Conservation (phyloP, 2,113 vertebrate species). For the Zosterops lateralis region DNA sequence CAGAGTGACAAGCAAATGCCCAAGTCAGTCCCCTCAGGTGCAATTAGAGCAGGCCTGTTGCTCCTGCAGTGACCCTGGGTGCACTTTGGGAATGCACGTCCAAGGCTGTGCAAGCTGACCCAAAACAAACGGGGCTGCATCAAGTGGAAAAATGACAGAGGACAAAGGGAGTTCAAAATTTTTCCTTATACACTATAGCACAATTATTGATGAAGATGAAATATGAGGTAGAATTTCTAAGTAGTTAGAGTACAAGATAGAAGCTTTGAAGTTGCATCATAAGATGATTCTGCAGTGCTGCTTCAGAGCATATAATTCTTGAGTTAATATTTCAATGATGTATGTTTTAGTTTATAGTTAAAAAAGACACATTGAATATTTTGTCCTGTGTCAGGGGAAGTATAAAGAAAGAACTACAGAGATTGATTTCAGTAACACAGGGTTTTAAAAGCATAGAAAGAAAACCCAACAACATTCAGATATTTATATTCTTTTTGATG, state of each 20-base stretch:
- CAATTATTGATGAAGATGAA: neutral
- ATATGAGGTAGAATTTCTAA: neutral
- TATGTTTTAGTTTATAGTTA: neutral
- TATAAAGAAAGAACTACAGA: neutral
- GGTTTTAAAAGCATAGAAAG: neutral
- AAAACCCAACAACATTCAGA: neutral
- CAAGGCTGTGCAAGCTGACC: neutral
- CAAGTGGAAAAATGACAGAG: neutral
- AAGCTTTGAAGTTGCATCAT: neutral
- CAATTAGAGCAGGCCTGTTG: neutral
- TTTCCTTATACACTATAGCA: neutral
- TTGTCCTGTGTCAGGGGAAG: neutral
- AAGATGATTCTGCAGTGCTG: neutral
- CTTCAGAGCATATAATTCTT: neutral
- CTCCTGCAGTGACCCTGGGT: neutral
- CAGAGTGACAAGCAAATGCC: neutral
- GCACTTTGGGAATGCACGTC: neutral
- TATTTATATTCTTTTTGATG: neutral
- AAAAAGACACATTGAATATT: neutral
- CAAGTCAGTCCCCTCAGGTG: neutral
- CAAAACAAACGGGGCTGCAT: neutral
- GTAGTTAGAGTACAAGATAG: neutral
- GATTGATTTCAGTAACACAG: neutral
- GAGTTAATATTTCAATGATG: neutral
- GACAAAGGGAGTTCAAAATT: neutral